Base-by-base conservation (phyloP, 1,140 invertebrate genomes). In the Battus philenor region DNA sequence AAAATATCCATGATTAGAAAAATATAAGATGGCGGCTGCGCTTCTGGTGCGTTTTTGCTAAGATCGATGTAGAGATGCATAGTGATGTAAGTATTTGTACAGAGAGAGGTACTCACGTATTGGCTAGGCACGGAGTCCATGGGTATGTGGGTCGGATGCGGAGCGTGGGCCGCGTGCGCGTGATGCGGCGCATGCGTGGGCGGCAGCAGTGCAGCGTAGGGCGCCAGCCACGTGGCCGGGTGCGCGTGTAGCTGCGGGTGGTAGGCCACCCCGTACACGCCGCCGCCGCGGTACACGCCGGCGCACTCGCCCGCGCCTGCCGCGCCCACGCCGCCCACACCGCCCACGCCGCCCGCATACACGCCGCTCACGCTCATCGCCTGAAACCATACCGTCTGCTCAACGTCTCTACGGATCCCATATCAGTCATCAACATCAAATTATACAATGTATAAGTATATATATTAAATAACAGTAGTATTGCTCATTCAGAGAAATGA, bases 81-180 rank as follows among this genome's bases (percentile, higher is more conserved):
- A 32, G 15, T 8, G 8, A 32, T 15, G n/a, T 17, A 17, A 34
- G n/a, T n/a, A 33, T 3, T 15, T 29, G 27, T 2, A 27, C 24
- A 41, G 1, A 20, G 22, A 27, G 29, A 36, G 5, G 16, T 47
- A 77, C 80, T 79, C 44, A 84, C 80, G 56, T 82, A 84, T 84
- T 84, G 80, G 69, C 67, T 76, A 72, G 79, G 79, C 57, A 87
- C 82, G 32, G 83, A 70, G 54, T 87, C 85, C 48, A 87, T 80
- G 55, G 79, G 77, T 66, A 84, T 70, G 32, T 74, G 72, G 13
- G 59, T 33, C 17, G 73, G 77, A 49, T 83, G 83, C 11, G 76
- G 59, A 3, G 71, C 58, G 46, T 81, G 77, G 10, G 75, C 63
- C 1, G 81, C 52, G 30, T 32, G 30, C 30, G 30, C 30, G 60